Conservation (phyloP, 2,797 vertebrate genomes). For the Gallinago stenura region DNA sequence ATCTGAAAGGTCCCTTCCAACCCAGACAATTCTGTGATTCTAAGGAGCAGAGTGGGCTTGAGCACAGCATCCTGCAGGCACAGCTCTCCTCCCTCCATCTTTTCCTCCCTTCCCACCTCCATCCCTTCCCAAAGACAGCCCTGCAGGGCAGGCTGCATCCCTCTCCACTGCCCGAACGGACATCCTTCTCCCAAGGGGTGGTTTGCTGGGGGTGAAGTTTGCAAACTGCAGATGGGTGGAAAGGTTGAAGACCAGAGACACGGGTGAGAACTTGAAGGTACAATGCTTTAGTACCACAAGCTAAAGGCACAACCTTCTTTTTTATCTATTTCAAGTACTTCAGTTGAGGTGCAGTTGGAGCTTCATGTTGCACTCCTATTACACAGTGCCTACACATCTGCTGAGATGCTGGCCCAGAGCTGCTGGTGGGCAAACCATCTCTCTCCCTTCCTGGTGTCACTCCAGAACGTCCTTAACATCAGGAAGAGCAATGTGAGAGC, state of each 20-base stretch:
- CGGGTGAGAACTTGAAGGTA: neutral
- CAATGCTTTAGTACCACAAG: neutral
- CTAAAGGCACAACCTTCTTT: neutral
- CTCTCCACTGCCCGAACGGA: fast-evolving
- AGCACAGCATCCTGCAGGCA: neutral
- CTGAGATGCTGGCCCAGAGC: neutral
- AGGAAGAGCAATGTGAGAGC: neutral
- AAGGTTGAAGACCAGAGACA: neutral
- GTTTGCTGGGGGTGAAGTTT: neutral
- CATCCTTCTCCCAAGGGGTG: neutral
- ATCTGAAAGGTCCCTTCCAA: neutral
- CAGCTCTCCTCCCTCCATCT: neutral
- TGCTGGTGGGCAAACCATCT: neutral
- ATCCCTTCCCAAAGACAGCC: neutral
- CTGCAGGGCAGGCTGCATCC: neutral
- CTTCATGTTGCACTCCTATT: neutral
- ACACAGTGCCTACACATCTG: neutral
- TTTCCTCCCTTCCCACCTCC: neutral
- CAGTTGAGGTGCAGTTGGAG: neutral
- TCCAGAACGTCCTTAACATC: neutral
- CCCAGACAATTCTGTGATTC: neutral
- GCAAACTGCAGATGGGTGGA: neutral
- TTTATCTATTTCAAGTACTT: neutral
- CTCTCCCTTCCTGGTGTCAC: neutral
- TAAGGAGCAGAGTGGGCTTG: neutral